Evolutionary conservation across 2,113 vertebrate species (phyloP).

Genomic region (Proteles cristata): DNA sequence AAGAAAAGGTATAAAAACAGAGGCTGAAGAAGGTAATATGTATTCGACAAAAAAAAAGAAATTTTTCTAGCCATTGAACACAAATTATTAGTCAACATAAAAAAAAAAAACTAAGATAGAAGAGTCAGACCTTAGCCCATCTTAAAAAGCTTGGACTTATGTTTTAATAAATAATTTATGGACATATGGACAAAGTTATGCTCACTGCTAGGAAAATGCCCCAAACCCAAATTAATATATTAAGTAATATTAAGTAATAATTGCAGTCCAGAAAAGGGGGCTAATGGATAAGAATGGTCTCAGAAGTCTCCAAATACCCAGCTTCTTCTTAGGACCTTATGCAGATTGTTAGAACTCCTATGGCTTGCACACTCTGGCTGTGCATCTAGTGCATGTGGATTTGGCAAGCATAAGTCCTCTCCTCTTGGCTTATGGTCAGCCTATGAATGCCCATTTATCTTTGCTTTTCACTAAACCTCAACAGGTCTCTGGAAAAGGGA

Average conservation of each 20-base stretch:
- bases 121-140: background rate
- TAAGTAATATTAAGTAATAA: background rate
- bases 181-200: background rate
- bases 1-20: background rate
- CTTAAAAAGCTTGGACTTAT: background rate
- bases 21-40: background rate
- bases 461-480: slow-evolving; percentile 50
- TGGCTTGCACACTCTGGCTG: background rate
- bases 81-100: background rate
- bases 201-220: background rate
- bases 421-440: slow-evolving; percentile 65
- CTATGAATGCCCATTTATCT: slow-evolving; percentile 63
- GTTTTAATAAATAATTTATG: background rate
- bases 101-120: background rate
- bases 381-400: background rate
- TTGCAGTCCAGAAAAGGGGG: background rate
- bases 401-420: slow-evolving; percentile 49
- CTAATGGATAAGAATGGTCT: background rate
- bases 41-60: background rate
- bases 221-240: background rate
- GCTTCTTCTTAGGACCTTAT: background rate
- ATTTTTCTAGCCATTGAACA: background rate
- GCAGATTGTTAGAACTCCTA: background rate
- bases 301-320: background rate
- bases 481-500: slow-evolving; percentile 64